Base-by-base conservation (phyloP, 2,113 vertebrate species). In the Python bivittatus region DNA sequence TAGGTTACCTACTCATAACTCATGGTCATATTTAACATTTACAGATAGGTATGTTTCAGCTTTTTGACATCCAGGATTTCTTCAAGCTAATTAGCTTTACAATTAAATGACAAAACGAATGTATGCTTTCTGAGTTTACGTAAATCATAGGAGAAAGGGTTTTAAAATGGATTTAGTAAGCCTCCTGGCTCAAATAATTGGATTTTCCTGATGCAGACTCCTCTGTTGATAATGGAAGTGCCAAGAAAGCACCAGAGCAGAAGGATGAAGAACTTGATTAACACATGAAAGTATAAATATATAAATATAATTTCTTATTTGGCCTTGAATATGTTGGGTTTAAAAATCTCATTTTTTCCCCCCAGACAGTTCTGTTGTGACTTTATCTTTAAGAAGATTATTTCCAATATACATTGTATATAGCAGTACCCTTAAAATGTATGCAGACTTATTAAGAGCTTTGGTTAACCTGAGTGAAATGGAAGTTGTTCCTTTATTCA, bases 161-260 rank as follows among this genome's bases (percentile, higher is more conserved):
- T 93, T 96, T 92, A 56, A 20, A 88, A 52, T 68, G 20, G 23
- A 93, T 88, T 96, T 84, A 90, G 27, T 96, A 94, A 94, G 92
- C 52, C 54, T 48, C 0, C 94, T 90, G 1, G 25, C 53, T 90
- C 7, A 91, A 94, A 89, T 64, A 92, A 89, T 91, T 94, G 17
- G 68, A 90, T 95, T 94, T 96, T 95, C 27, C 89, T 38, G 57
- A 64, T 56, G 9, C 88, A 25, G 91, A 94, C 29, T 83, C 48
- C 6, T 90, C 38, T 94, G 93, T 2, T 86, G n/a, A 6, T 56
- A 95, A 93, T 0, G 0, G 6, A 72, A 68, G 1, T n/a, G 87
- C 8, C 64, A 58, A 61, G 88, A 95, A 89, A 94, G 1, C 3
- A 72, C 38, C 38, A 92, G 17, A 94, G n/a, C 1, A 92, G 92